Percentiles rank a stretch among this genome's conserved stretches.
Conservation (phyloP, 1,140 invertebrate genomes). For the Melanaphis sacchari region DNA sequence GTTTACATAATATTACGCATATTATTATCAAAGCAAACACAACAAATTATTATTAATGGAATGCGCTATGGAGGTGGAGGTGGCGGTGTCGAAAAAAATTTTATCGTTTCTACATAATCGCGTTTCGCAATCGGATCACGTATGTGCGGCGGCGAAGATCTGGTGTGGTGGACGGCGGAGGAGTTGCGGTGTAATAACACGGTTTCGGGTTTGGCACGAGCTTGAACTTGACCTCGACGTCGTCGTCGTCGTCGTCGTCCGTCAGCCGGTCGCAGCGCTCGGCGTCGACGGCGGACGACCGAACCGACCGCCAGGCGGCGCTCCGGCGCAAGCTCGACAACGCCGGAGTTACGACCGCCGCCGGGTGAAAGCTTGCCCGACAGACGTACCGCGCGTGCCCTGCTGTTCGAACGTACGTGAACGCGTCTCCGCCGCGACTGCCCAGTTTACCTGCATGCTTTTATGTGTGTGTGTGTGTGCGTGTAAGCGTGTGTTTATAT, state of each 20-base stretch:
- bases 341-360: conserved; percentile 29
- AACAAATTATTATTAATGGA: background rate
- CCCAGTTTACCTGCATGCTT: background rate
- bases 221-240: conserved; percentile 56
- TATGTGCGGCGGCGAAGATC: background rate
- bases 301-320: conserved; percentile 27
- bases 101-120: background rate
- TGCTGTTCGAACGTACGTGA: background rate
- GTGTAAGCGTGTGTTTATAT: too few species aligned
- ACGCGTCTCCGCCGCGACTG: background rate
- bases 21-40: background rate
- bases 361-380: conserved; percentile 44
- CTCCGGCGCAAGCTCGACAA: conserved; percentile 12
- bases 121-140: conserved; percentile 16
- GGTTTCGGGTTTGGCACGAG: background rate
- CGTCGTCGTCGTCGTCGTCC: conserved; percentile 5
- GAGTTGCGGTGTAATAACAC: background rate
- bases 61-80: background rate
- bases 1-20: background rate
- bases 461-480: background rate
- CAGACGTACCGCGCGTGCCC: conserved; percentile 53
- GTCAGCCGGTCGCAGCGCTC: conserved; percentile 2
- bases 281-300: background rate
- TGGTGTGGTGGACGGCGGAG: background rate
- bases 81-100: background rate